Base-by-base conservation (phyloP, 2,888 invertebrate genomes). In the Therioaphis trifolii region DNA sequence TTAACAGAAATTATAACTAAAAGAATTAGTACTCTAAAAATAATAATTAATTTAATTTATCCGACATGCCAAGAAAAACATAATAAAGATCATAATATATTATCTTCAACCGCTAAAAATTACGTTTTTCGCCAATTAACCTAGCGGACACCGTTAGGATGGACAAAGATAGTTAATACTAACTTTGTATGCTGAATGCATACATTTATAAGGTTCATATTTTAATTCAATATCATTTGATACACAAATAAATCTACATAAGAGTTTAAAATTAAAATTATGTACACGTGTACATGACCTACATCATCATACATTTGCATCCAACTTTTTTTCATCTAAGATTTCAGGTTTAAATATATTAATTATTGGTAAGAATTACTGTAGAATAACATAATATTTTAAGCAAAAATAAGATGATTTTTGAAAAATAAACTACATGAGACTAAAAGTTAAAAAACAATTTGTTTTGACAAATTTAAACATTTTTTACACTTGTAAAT, bases 61-160 rank as follows among this genome's bases (percentile, higher is more conserved):
- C 46, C n/a, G n/a, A 14, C 29, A 3, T 46, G n/a, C 61, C 35
- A 35, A 63, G 61, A 75, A 40, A 11, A 63, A 66, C 52, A 15
- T 14, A 55, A 63, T 66, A 40, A 11, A 55, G 55, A 55, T 27
- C n/a, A 69, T 69, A n/a, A n/a, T n/a, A 58, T 29, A 43, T 27
- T 63, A 63, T 40, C 15, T 74, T 49, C 18, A 49, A 82, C 82
- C 74, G 82, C 74, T 82, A 82, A 66, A 21, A 61, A 82, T 82
- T 82, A n/a, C 24, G n/a, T 63, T 82, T 80, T 82, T 72, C 49
- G 18, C 52, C 24, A 74, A 63, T 82, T 72, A 74, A 63, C 72
- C 43, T 27, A 40, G 49, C 11, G 52, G 52, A n/a, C 24, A 82
- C 82, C 82, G 82, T 82, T 82, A 82, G 46, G 27, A 82, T 43